These are phyloP conservation scores for Rhynchophorus ferrugineus DNA, from an alignment of 1,140 invertebrate species.

Conservation along the genomic window DNA sequence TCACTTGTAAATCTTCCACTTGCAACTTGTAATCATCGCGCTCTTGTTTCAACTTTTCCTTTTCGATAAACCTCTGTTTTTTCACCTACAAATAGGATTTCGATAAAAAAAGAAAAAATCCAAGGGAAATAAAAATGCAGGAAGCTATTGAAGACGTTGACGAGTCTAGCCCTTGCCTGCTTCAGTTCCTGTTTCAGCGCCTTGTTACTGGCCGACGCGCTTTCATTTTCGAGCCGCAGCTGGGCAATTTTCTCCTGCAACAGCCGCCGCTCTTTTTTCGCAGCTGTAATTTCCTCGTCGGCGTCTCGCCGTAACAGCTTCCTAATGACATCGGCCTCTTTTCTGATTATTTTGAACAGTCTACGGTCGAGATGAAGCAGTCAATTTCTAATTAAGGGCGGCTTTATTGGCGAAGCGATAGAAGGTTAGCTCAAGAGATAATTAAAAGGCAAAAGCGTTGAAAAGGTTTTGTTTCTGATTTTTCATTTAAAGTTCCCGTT, in stretches of 20 bases:
- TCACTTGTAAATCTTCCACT: slow-evolving; percentile 23
- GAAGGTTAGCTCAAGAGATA: no score
- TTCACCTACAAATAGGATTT: slow-evolving; percentile 6
- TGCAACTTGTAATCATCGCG: slow-evolving; percentile 21
- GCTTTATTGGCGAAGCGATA: no score
- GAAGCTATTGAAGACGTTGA: no score
- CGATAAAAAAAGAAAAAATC: not conserved
- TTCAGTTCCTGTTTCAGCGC: not conserved
- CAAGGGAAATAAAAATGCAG: not conserved
- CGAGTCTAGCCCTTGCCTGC: no score
- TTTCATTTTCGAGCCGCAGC: not conserved
- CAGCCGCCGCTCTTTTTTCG: not conserved
- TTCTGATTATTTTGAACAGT: not conserved
- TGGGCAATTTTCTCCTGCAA: not conserved
- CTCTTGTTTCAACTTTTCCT: slow-evolving; percentile 8
- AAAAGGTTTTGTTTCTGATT: no score
- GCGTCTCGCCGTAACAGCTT: not conserved
- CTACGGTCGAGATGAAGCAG: no score
- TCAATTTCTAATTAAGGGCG: no score
- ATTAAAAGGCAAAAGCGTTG: no score
- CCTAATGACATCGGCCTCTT: not conserved
- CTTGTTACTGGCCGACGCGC: not conserved
- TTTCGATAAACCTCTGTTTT: not conserved
- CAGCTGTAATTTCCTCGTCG: not conserved
- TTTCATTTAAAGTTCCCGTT: no score